These are phyloP conservation scores for Halictus ligatus DNA, from an alignment of 2,888 invertebrate genomes.

Conservation along the genomic window DNA sequence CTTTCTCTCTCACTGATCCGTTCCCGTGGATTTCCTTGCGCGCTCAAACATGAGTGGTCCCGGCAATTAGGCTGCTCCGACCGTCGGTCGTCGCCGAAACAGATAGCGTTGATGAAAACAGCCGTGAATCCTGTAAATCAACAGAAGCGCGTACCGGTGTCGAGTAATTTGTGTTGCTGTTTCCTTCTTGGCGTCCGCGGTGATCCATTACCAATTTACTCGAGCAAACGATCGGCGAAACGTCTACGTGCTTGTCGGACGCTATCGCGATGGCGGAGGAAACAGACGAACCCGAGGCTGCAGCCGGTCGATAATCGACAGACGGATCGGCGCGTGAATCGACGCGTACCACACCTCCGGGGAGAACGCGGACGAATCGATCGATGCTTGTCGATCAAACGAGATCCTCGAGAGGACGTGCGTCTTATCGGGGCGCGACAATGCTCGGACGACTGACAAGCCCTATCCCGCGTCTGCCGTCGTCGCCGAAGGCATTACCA, in stretches of 20 bases:
- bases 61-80: too few relatives aligned
- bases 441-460: conserved; percentile 3
- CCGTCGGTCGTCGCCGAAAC: too few relatives aligned
- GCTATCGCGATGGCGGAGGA: not conserved
- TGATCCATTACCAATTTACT: conserved; percentile 19
- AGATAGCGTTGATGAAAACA: not conserved
- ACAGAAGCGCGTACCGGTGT: not conserved
- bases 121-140: not conserved
- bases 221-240: conserved; percentile 11
- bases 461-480: not conserved
- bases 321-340: conserved; percentile 1
- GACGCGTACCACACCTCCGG: not conserved
- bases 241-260: not conserved
- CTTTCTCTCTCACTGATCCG: too few relatives aligned
- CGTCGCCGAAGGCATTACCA: not conserved
- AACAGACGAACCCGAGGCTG: too few relatives aligned
- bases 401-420: not conserved
- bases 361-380: not conserved
- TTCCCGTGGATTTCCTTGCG: too few relatives aligned
- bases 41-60: too few relatives aligned
- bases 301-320: not conserved
- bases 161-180: conserved; percentile 11
- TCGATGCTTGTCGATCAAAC: conserved; percentile 27
- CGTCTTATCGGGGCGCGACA: conserved; percentile 23
- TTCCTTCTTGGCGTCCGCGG: not conserved